Evolutionary conservation across 2,113 vertebrate genomes (phyloP), one percentile per base, ranked within the genome.

Genomic region (Otus sunia): DNA sequence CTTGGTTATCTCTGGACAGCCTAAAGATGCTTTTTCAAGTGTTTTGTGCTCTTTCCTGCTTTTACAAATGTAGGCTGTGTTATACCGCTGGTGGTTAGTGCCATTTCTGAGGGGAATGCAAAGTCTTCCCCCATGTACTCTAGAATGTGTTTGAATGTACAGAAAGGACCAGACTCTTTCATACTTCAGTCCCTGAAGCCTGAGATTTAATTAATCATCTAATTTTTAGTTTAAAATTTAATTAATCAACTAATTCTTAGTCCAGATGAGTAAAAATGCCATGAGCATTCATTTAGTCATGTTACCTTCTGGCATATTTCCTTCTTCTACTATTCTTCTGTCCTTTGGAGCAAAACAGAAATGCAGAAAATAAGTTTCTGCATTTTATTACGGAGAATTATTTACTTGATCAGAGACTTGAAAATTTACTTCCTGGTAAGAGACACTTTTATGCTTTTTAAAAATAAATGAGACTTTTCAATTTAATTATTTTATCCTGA

Each of bases 381-480:
- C 18, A 43, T 43, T 91, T 92, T 67, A 92, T 88, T 77, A 93
- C 36, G 86, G 29, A 84, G 63, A 94, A 86, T 83, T 81, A 77
- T 91, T 96, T 81, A 89, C 74, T 82, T 66, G 29, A 75, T 82
- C 32, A 60, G 68, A 89, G 74, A 88, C 53, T 76, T 75, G 16
- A 64, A 90, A 76, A 69, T 72, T 80, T 67, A 5, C 23, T 91
- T 82, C 37, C 36, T 2, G 2, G 12, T 86, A 78, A 90, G 63
- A 82, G 19, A 53, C 7, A 76, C 8, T 83, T 69, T 19, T 34
- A 47, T 64, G 37, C 22, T 77, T 95, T 92, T 64, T 2, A 45
- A 90, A 95, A 95, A 92, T 53, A 84, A 71, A 71, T n/a, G 16
- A 85, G 29, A 84, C 12, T 76, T 94, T 93, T 87, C 12, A 37